Base-by-base conservation (phyloP, 2,113 vertebrate genomes). In the Microtus montanus region DNA sequence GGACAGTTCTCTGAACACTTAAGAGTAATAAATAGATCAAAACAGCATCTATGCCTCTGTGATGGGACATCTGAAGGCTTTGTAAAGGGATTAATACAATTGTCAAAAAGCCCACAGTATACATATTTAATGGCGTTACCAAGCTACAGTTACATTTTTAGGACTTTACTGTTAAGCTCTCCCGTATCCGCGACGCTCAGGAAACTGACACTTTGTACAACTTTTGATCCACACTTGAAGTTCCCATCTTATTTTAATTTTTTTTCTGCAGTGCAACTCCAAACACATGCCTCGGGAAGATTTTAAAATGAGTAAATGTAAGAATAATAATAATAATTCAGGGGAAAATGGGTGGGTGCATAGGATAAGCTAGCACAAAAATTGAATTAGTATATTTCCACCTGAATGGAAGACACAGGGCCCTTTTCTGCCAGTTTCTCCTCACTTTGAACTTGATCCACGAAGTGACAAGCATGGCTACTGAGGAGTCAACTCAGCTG, bases 21-120 rank as follows among this genome's bases (percentile, higher is more conserved):
- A 99, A 98, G 98, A 98, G 98, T 98, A 99, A 99, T 99, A 98
- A 98, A 98, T 98, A 99, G 98, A 99, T 99, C 98, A 99, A 99
- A 98, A 98, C 98, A 98, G 98, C 98, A 98, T 98, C 98, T 98
- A 97, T 98, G 98, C 98, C 98, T 98, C 98, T 98, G 98, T 98
- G 98, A 98, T 98, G 98, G 97, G 98, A 98, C 98, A 98, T 99
- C 98, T 98, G 97, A 99, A 98, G 98, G 98, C 98, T 98, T 98
- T 98, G 98, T 98, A 98, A 99, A 98, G 97, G 98, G 98, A 99
- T 98, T 99, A 98, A 99, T 98, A 98, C 98, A 98, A 98, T 98
- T 99, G 98, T 98, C 98, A 98, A 98, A 98, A 99, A 98, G 98
- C 98, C 98, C 98, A 98, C 98, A 98, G 98, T 98, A 98, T 98